Conservation (phyloP, 2,888 invertebrate species). For the Tanypteryx hageni region DNA sequence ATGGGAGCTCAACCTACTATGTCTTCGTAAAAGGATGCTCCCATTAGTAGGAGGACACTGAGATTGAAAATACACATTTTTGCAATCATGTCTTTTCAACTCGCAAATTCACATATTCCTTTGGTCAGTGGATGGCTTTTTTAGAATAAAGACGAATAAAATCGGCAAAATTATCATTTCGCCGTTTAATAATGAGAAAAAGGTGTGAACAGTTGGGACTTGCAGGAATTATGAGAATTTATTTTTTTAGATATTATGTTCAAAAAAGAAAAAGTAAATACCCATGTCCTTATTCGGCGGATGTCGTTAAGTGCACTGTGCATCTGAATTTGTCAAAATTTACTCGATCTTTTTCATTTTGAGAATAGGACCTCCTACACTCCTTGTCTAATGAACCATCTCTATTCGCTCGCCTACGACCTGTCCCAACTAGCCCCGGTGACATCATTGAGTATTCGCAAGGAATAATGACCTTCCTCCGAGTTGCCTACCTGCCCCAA, state of each 20-base stretch:
- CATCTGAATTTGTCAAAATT: constrained; percentile 11
- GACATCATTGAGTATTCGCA: constrained; percentile 35
- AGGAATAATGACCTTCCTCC: constrained; percentile 39
- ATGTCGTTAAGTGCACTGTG: background rate
- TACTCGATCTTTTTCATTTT: background rate
- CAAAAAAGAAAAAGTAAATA: background rate
- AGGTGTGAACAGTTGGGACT: no score
- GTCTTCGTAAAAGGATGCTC: constrained; percentile 16
- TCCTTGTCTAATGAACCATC: constrained; percentile 16
- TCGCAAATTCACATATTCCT: background rate
- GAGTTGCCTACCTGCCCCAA: constrained; percentile 1
- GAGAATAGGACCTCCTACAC: background rate
- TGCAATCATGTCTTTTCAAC: background rate
- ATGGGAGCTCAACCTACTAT: constrained; percentile 53
- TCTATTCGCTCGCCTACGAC: constrained; percentile 29
- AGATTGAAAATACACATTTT: background rate
- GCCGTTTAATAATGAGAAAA: no score
- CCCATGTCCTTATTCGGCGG: background rate
- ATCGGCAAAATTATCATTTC: no score
- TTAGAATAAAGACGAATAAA: no score
- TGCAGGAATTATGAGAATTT: background rate
- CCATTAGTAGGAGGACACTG: background rate
- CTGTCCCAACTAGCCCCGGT: constrained; percentile 34
- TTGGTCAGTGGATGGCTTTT: no score
- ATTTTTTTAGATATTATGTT: background rate